phyloP scores from a whole-genome alignment of 92 coral and sea anemone genomes.

The Actinernus sp. region DNA sequence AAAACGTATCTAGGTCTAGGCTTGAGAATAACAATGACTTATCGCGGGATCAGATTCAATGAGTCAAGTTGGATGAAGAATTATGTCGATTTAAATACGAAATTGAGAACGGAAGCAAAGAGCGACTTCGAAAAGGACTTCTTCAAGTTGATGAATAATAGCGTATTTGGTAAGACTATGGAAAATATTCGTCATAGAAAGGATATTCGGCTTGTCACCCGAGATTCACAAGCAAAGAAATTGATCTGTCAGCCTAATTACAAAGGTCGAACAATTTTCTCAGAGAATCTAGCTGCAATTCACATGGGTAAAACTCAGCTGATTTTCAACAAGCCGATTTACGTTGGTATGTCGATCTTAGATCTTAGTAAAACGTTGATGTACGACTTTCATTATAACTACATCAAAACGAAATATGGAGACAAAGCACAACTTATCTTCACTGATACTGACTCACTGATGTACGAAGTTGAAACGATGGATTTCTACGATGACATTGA shows the following conservation, averaged over 20 bases:
- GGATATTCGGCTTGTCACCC: slow-evolving; percentile 12
- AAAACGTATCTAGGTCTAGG: slow-evolving; percentile 2
- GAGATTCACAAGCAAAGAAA: background rate
- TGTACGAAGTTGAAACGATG: slow-evolving; percentile 6
- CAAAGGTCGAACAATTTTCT: slow-evolving; percentile 1
- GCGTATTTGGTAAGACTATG: slow-evolving; percentile 32
- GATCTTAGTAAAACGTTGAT: slow-evolving; percentile 35
- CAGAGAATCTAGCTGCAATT: slow-evolving; percentile 35
- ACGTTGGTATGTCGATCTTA: slow-evolving; percentile 27
- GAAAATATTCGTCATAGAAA: slow-evolving; percentile 16
- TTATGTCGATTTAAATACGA: slow-evolving; percentile 28
- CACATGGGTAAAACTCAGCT: slow-evolving; percentile 5
- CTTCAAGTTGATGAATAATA: slow-evolving; percentile 35
- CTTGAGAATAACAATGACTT: background rate
- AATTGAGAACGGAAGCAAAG: slow-evolving; percentile 28
- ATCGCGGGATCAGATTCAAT: slow-evolving; percentile 11
- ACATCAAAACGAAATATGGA: slow-evolving; percentile 12
- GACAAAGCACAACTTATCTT: slow-evolving; percentile 5
- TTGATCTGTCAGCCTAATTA: slow-evolving; percentile 2
- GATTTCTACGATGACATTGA: slow-evolving; percentile 16
- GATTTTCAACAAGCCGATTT: slow-evolving; percentile 26
- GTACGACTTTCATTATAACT: slow-evolving; percentile 37
- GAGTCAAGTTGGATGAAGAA: slow-evolving; percentile 16
- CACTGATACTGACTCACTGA: slow-evolving; percentile 32
- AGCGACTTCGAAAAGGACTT: slow-evolving; percentile 30